Percentiles rank a stretch among this genome's conserved stretches.
These are phyloP conservation scores for Drosophila prostipennis DNA, from an alignment of 2,888 invertebrate species.

Conservation along the genomic window DNA sequence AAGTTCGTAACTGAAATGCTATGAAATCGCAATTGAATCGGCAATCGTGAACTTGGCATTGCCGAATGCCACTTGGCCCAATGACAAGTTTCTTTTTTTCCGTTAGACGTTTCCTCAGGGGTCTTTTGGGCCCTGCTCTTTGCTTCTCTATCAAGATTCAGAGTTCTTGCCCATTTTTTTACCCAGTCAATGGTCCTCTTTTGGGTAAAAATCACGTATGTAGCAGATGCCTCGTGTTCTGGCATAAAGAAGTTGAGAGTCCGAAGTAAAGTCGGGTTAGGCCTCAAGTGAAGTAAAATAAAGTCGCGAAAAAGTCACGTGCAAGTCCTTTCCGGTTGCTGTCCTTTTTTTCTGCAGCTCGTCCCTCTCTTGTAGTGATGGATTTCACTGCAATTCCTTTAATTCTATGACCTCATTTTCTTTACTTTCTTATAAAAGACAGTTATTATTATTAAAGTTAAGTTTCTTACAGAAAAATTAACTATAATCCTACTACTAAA, in stretches of 20 bases:
- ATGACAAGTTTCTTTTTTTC: conserved; percentile 48
- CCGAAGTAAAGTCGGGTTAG: conserved; percentile 31
- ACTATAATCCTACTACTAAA: too few species aligned
- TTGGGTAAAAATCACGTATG: conserved; percentile 66
- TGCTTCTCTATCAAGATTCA: conserved; percentile 44
- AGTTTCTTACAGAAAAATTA: not conserved
- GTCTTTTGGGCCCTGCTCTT: conserved; percentile 28
- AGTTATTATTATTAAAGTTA: not conserved
- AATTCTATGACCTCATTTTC: conserved; percentile 11
- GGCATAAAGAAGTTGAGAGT: conserved; percentile 47
- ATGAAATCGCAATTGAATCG: conserved; percentile 28
- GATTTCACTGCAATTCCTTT: conserved; percentile 7
- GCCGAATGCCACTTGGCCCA: conserved; percentile 39
- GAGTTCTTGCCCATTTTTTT: conserved; percentile 9
- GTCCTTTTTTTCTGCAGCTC: conserved; percentile 14
- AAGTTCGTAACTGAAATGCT: conserved; percentile 13
- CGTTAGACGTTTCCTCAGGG: conserved; percentile 42
- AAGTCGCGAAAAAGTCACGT: conserved; percentile 39
- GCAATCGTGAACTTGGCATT: conserved; percentile 46
- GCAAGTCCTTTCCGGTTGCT: conserved; percentile 26
- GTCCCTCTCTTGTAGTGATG: not conserved
- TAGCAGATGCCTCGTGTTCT: conserved; percentile 32
- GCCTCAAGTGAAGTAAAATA: conserved; percentile 21
- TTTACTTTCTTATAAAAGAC: not conserved
- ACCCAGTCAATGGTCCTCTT: conserved; percentile 50